A percentile compares a stretch with the other conserved stretches of the same genome.
These are phyloP conservation scores for Antennarius striatus DNA, from an alignment of 2,113 vertebrate genomes.

Conservation along the genomic window DNA sequence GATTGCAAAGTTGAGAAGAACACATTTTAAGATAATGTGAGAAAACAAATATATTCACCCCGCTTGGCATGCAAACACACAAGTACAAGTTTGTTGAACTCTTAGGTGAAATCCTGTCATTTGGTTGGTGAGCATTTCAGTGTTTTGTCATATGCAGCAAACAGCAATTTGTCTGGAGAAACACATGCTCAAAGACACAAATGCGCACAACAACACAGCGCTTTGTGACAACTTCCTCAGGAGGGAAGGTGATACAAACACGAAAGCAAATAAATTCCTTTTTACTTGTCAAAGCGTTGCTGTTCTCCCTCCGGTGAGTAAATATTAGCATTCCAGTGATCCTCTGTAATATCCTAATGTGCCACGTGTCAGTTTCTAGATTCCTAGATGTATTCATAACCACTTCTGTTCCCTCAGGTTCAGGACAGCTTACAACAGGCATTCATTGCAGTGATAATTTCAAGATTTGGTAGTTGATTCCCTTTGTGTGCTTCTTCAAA, in stretches of 20 bases:
- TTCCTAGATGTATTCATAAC: not conserved
- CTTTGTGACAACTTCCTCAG: constrained; percentile 37
- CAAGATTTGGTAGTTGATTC: not conserved
- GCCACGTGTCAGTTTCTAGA: constrained; percentile 32
- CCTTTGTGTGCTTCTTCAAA: not conserved
- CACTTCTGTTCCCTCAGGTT: constrained; percentile 11
- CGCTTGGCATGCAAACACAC: not conserved
- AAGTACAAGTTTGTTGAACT: not conserved
- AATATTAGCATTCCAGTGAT: constrained; percentile 59
- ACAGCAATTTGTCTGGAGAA: constrained; percentile 15
- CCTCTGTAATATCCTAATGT: constrained; percentile 56
- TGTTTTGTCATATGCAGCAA: constrained; percentile 46
- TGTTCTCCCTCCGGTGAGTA: constrained; percentile 48
- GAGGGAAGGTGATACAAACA: constrained; percentile 57
- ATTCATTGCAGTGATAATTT: not conserved
- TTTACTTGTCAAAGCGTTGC: constrained; percentile 48
- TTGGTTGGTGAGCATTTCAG: constrained; percentile 4
- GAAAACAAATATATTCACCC: not conserved
- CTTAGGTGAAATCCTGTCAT: constrained; percentile 50
- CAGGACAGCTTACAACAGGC: not conserved
- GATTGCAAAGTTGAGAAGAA: not conserved
- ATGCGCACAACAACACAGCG: not conserved
- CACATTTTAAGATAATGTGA: not conserved
- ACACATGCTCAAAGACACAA: not conserved
- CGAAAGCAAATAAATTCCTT: constrained; percentile 63